phyloP scores from a whole-genome alignment of 2,113 vertebrate species.

The Neofelis nebulosa region DNA sequence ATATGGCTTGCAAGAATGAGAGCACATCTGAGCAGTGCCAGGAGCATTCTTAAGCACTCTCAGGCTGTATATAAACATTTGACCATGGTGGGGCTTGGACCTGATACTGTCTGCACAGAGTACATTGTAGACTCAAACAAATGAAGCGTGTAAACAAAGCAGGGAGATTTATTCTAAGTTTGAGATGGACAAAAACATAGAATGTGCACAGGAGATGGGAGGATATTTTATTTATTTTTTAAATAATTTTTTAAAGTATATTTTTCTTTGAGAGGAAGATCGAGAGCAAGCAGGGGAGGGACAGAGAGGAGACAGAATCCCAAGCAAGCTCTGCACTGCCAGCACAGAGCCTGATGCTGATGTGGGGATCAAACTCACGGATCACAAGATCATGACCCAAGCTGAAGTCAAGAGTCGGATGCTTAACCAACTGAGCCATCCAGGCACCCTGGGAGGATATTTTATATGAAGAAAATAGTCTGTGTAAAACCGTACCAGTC shows the following conservation, averaged over 20 bases:
- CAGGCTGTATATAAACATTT: not conserved
- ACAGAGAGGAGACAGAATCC: too few species aligned
- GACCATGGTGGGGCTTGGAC: not conserved
- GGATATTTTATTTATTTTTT: not conserved
- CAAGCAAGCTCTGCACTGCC: too few species aligned
- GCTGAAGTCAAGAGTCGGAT: too few species aligned
- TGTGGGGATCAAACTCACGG: too few species aligned
- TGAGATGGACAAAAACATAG: not conserved
- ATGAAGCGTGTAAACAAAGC: not conserved
- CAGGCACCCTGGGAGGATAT: not conserved
- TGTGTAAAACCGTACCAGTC: not conserved
- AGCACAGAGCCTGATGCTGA: too few species aligned
- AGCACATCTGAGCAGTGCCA: fast-evolving
- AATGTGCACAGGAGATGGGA: not conserved
- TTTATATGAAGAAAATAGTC: not conserved
- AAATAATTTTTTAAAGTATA: too few species aligned
- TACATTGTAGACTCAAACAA: not conserved
- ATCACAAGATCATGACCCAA: too few species aligned
- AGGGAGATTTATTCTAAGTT: not conserved
- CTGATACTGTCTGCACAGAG: not conserved
- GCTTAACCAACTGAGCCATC: too few species aligned
- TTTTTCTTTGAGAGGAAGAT: too few species aligned
- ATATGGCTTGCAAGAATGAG: not conserved
- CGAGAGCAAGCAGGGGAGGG: too few species aligned
- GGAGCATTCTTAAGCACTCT: not conserved